Percentiles rank a stretch among this genome's conserved stretches.
Evolutionary conservation across 2,888 invertebrate species (phyloP).

Genomic region (Dynastes maya): DNA sequence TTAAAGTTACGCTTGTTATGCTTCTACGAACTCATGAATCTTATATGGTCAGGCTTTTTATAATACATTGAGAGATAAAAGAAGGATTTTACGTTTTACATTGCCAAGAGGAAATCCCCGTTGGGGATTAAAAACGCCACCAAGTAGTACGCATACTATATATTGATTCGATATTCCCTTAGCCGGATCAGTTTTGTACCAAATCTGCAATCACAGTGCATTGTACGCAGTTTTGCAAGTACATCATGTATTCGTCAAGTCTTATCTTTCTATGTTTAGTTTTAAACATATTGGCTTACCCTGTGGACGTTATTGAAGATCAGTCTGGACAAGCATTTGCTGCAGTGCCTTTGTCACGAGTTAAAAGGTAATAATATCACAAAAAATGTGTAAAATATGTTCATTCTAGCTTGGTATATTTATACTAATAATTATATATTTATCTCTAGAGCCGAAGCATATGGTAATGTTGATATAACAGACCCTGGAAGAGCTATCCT

Average conservation of each 20-base stretch:
- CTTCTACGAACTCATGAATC: not conserved
- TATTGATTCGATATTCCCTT: not conserved
- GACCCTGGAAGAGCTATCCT: constrained; percentile 25
- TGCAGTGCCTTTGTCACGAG: constrained; percentile 25
- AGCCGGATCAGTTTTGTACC: constrained; percentile 1
- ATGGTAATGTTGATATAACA: constrained; percentile 27
- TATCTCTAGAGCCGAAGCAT: constrained; percentile 4
- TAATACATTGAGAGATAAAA: not conserved
- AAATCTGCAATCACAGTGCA: not conserved
- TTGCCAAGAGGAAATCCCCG: not conserved
- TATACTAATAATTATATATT: not conserved
- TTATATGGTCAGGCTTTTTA: not conserved
- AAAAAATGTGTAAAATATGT: not conserved
- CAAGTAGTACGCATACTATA: not conserved
- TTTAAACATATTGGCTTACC: not conserved
- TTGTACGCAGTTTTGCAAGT: not conserved
- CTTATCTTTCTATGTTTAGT: not conserved
- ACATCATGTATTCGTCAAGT: no score
- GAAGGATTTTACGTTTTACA: not conserved
- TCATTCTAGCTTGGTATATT: no score
- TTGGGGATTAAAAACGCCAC: not conserved
- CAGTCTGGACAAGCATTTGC: constrained; percentile 9
- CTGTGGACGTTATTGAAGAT: constrained; percentile 2
- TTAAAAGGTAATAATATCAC: constrained; percentile 23
- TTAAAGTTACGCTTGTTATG: not conserved